These are phyloP conservation scores for Eriosoma lanigerum DNA, from an alignment of 1,140 invertebrate species.

Conservation along the genomic window DNA sequence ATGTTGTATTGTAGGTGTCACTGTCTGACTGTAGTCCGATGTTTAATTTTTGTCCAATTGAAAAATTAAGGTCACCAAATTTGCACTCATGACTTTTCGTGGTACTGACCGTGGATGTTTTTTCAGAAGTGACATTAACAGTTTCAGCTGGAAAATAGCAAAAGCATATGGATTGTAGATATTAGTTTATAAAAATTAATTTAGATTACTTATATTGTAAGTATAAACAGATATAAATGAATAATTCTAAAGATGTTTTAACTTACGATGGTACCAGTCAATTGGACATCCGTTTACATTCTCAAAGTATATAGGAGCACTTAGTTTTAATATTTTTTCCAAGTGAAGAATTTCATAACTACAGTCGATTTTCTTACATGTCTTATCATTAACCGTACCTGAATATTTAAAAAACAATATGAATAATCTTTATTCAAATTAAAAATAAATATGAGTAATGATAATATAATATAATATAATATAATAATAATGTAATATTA, in stretches of 20 bases:
- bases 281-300: slow-evolving; percentile 20
- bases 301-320: slow-evolving; percentile 27
- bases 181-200: not conserved
- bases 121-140: not conserved
- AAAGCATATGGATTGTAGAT: not conserved
- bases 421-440: too few relatives aligned
- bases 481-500: too few relatives aligned
- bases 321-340: slow-evolving; percentile 14
- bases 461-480: too few relatives aligned
- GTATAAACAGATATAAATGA: not conserved
- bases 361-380: slow-evolving; percentile 17
- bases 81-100: not conserved
- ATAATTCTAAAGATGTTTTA: not conserved
- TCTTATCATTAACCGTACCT: not conserved
- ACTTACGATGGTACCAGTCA: slow-evolving; percentile 27
- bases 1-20: not conserved
- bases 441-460: too few relatives aligned
- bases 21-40: not conserved
- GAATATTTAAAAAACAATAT: too few relatives aligned
- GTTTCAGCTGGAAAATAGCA: slow-evolving; percentile 14
- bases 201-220: too few relatives aligned
- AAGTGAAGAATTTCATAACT: slow-evolving; percentile 3
- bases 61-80: not conserved
- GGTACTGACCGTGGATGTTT: not conserved
- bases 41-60: slow-evolving; percentile 23